Conservation (phyloP, 2,113 vertebrate genomes). For the Triplophysa dalaica region DNA sequence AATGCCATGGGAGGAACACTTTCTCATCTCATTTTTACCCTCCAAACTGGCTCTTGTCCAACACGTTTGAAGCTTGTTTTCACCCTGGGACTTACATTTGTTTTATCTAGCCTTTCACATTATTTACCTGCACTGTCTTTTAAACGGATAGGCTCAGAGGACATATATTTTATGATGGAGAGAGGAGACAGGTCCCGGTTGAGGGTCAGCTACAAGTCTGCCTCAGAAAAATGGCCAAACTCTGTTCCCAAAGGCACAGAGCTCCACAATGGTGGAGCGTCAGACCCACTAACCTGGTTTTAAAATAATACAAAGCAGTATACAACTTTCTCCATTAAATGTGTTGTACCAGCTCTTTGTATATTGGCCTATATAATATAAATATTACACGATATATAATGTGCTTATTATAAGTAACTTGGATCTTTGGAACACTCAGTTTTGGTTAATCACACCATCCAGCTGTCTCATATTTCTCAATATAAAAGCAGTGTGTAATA, state of each 20-base stretch:
- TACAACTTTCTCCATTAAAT: not conserved
- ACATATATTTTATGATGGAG: constrained; percentile 21
- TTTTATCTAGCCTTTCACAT: constrained; percentile 67
- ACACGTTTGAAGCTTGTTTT: constrained; percentile 59
- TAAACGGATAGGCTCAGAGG: constrained; percentile 55
- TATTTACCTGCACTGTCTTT: constrained; percentile 67
- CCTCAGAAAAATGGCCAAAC: constrained; percentile 20
- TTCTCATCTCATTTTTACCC: constrained; percentile 22
- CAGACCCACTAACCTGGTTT: constrained; percentile 23
- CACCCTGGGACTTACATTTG: constrained; percentile 50
- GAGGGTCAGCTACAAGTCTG: constrained; percentile 21
- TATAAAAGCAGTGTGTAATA: no score
- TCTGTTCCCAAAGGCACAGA: not conserved
- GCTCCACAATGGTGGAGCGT: not conserved
- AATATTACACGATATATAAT: no score
- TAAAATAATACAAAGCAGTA: not conserved
- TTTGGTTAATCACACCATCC: no score
- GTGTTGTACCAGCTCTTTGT: no score
- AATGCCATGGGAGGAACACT: constrained; percentile 43
- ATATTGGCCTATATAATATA: no score
- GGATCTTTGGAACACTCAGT: no score
- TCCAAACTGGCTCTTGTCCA: constrained; percentile 57
- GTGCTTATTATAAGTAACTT: no score
- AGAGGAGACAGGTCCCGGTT: constrained; percentile 33
- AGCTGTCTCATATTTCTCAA: no score